Conservation (phyloP, 1,140 invertebrate species). For the Bombus terrestris region DNA sequence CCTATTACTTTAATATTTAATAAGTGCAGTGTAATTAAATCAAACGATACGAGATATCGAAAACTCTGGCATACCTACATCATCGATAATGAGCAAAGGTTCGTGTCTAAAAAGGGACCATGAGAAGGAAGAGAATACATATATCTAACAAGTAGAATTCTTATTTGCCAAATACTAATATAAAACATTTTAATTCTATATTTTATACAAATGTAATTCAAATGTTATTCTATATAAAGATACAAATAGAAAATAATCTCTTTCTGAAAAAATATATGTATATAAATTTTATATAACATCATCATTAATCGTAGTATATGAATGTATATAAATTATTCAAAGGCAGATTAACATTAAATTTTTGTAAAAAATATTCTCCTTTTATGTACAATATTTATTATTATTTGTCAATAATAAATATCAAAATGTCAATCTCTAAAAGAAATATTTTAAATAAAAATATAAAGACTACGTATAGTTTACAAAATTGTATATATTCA, state of each 20-base stretch:
- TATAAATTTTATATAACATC: background rate
- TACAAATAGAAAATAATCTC: background rate
- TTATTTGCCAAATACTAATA: background rate
- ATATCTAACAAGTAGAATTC: background rate
- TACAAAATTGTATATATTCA: constrained; percentile 20
- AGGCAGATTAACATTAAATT: background rate
- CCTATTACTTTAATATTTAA: too few species aligned
- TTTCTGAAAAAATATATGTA: background rate
- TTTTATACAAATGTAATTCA: background rate
- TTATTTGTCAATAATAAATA: constrained; percentile 10
- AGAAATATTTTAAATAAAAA: background rate
- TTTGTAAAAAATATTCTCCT: background rate
- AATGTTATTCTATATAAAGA: background rate
- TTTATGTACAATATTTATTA: constrained; percentile 2
- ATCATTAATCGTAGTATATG: background rate
- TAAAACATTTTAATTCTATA: background rate
- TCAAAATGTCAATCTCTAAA: background rate
- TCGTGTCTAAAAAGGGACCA: background rate
- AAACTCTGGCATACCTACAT: background rate
- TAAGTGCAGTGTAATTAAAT: too few species aligned
- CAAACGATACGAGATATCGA: background rate
- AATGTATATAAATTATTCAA: background rate
- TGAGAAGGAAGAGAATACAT: background rate
- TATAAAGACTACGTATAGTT: background rate
- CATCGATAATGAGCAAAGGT: too few species aligned